phyloP scores from a whole-genome alignment of 2,113 vertebrate genomes.

The Anguilla japonica region DNA sequence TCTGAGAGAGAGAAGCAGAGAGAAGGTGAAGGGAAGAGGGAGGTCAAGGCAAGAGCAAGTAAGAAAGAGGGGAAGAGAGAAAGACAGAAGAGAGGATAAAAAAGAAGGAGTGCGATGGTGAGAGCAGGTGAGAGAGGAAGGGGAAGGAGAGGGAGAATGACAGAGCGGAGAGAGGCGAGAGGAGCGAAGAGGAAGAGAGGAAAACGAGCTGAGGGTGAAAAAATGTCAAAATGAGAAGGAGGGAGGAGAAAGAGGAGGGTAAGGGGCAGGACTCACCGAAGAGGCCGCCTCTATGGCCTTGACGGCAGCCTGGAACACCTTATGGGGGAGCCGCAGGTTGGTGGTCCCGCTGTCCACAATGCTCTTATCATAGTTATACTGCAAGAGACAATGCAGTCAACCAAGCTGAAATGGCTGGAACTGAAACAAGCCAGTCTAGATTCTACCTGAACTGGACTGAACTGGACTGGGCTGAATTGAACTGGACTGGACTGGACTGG shows the following conservation, averaged over 20 bases:
- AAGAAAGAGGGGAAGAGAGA: neutral
- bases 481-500: no score
- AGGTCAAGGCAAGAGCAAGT: accelerated
- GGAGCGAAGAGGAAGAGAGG: neutral
- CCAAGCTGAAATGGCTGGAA: neutral
- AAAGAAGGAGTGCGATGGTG: neutral
- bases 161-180: neutral
- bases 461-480: no score
- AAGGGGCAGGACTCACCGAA: slow-evolving; percentile 75
- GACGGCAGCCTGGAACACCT: slow-evolving; percentile 94
- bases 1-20: slow-evolving; percentile 68
- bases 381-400: slow-evolving; percentile 15
- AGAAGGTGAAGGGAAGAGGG: neutral
- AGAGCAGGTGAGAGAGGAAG: neutral
- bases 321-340: slow-evolving; percentile 90
- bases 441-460: neutral
- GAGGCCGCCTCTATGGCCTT: slow-evolving; percentile 96
- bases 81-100: neutral
- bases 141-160: neutral
- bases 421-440: slow-evolving; percentile 12
- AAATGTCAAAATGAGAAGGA: neutral
- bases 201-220: neutral
- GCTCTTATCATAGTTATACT: slow-evolving; percentile 99
- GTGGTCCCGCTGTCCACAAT: slow-evolving; percentile 98
- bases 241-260: neutral